phyloP scores from a whole-genome alignment of 2,797 vertebrate species.

The Erithacus rubecula region DNA sequence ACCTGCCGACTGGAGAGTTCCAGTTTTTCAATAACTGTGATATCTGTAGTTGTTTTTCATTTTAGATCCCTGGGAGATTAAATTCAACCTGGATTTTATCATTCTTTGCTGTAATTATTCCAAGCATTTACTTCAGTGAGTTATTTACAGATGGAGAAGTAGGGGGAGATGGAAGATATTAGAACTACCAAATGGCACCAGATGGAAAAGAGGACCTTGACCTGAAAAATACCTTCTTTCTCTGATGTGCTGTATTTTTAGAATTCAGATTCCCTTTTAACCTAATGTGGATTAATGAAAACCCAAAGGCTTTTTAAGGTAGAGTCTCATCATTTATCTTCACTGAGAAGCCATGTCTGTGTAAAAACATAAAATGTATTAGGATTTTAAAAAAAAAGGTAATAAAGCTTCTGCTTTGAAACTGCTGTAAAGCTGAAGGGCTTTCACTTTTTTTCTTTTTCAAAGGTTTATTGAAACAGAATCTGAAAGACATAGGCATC shows the following conservation, averaged over 20 bases:
- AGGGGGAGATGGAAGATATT: slow-evolving; percentile 56
- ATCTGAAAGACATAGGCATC: slow-evolving; percentile 29
- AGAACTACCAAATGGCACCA: slow-evolving; percentile 52
- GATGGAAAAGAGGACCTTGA: slow-evolving; percentile 53
- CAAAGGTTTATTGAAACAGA: slow-evolving; percentile 58
- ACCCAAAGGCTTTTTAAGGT: slow-evolving; percentile 56
- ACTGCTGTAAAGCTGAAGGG: slow-evolving; percentile 47
- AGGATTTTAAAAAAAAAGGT: slow-evolving; percentile 23
- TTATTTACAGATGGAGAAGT: slow-evolving; percentile 57
- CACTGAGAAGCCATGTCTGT: slow-evolving; percentile 32
- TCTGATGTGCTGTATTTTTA: slow-evolving; percentile 66
- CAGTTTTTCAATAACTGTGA: slow-evolving; percentile 15
- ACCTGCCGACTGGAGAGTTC: not conserved
- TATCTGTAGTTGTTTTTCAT: slow-evolving; percentile 27
- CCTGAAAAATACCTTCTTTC: slow-evolving; percentile 56
- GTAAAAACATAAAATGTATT: slow-evolving; percentile 34
- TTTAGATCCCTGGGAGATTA: slow-evolving; percentile 48
- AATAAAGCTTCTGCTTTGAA: slow-evolving; percentile 67
- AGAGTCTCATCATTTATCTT: slow-evolving; percentile 61
- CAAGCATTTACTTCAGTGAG: slow-evolving; percentile 57
- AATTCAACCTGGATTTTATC: slow-evolving; percentile 53
- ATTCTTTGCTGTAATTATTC: slow-evolving; percentile 55
- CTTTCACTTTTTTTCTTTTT: slow-evolving; percentile 44
- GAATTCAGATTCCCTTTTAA: slow-evolving; percentile 63
- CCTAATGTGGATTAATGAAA: slow-evolving; percentile 60